phyloP scores from a whole-genome alignment of 2,113 vertebrate species.

The Diphyllodes magnificus region DNA sequence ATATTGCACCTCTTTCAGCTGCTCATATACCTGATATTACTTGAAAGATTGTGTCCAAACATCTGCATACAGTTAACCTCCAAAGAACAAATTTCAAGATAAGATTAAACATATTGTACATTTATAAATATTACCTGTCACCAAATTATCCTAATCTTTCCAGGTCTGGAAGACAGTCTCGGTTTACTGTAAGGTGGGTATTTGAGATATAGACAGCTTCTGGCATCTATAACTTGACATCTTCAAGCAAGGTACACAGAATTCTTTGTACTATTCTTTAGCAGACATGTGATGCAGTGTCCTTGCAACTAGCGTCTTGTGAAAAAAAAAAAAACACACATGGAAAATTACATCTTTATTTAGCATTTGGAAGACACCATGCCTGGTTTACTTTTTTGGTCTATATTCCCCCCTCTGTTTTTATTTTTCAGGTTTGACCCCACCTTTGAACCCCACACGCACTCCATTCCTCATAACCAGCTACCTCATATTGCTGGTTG shows the following conservation, averaged over 20 bases:
- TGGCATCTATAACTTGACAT: not conserved
- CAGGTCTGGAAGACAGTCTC: not conserved
- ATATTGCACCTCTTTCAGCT: not conserved
- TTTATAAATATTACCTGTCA: not conserved
- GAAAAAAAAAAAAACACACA: not conserved
- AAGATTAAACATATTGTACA: not conserved
- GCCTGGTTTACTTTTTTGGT: not conserved
- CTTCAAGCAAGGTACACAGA: not conserved
- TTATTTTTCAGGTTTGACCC: not conserved
- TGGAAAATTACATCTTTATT: conserved; percentile 52
- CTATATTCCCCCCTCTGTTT: not conserved
- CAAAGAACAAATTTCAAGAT: not conserved
- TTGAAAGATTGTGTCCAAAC: not conserved
- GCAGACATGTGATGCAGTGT: not conserved
- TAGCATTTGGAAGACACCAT: not conserved
- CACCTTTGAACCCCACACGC: not conserved
- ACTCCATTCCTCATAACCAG: not conserved
- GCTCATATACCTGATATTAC: not conserved
- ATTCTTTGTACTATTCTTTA: not conserved
- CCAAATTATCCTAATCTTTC: not conserved
- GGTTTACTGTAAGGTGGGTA: not conserved
- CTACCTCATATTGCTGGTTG: not conserved
- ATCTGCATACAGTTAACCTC: not conserved
- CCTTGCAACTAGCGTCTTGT: not conserved
- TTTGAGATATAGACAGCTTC: not conserved